Percentiles rank a stretch among this genome's conserved stretches.
Conservation (phyloP, 1,140 invertebrate genomes). For the Liolophura sinensis region DNA sequence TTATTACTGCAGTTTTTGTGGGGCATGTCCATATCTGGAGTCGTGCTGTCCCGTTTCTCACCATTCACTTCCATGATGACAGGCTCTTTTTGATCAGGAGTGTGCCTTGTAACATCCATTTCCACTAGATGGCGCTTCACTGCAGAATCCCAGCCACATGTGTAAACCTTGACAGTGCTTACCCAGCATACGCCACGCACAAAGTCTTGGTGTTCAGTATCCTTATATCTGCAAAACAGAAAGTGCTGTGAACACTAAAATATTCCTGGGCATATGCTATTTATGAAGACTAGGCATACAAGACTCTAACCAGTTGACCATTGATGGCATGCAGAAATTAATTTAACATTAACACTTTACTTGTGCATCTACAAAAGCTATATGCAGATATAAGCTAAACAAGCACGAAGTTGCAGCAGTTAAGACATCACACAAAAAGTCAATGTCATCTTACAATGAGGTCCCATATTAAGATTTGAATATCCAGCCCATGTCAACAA, state of each 20-base stretch:
- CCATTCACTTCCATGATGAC: slow-evolving; percentile 13
- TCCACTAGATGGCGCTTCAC: slow-evolving; percentile 27
- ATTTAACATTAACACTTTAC: no score
- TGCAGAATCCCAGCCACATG: slow-evolving; percentile 46
- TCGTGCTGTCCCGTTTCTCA: no score
- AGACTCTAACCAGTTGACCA: not conserved
- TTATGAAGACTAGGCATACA: not conserved
- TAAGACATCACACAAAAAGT: no score
- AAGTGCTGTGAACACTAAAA: no score
- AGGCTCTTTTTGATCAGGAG: not conserved
- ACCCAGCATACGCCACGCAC: slow-evolving; percentile 44
- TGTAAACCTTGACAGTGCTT: slow-evolving; percentile 27
- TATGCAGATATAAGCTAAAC: not conserved
- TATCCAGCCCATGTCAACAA: no score
- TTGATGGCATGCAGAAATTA: not conserved
- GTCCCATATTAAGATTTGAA: no score
- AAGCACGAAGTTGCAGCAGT: no score
- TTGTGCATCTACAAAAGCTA: not conserved
- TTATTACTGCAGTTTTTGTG: no score
- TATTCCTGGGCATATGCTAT: no score
- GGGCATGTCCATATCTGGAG: no score
- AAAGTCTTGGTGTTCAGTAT: slow-evolving; percentile 42
- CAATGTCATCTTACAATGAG: no score
- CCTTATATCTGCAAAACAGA: slow-evolving; percentile 39
- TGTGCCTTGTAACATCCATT: slow-evolving; percentile 7